Evolutionary conservation across 1,140 invertebrate species (phyloP), one percentile per base, ranked within the genome.

Genomic region (Heliconius hermathena): DNA sequence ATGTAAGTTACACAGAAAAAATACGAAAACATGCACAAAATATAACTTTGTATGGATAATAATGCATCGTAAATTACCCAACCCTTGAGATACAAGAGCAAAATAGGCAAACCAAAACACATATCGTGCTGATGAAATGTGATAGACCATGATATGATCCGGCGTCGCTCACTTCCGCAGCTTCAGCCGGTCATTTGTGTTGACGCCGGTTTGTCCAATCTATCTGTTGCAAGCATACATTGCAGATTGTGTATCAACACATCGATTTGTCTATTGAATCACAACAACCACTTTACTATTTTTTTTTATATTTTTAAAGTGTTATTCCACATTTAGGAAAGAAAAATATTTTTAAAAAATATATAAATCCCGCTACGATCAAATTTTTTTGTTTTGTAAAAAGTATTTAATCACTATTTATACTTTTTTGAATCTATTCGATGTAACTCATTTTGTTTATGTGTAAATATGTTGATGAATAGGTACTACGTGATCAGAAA

Each of bases 161-260:
- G 91, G 91, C 91, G 91, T 84, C 91, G 81, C 73, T 85, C 85
- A 89, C 88, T 90, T 93, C 91, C 91, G 89, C 79, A 81, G 89
- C 88, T 89, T 91, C 89, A 90, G 88, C 57, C 85, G 80, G 77
- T 79, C 84, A 85, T 80, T 82, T 75, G 76, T 80, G 79, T 81
- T 83, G 84, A 76, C 83, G 83, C 83, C 89, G 86, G 78, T 76
- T 66, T 29, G 52, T 71, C 33, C 36, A 36, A 57, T 71, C 66
- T 52, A 29, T 71, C 75, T 5, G 60, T 22, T 66, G 60, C 29
- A 16, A 13, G 5, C 26, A 26, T 60, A 22, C 20, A 20, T 60
- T 22, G n/a, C 9, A n/a, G 9, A 16, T 9, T 13, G 9, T 26
- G 11, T 57, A 66, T 3, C n/a, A 5, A 29, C 26, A 66, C 11